Base-by-base conservation (phyloP, 2,888 invertebrate species). In the Tetropium fuscum region DNA sequence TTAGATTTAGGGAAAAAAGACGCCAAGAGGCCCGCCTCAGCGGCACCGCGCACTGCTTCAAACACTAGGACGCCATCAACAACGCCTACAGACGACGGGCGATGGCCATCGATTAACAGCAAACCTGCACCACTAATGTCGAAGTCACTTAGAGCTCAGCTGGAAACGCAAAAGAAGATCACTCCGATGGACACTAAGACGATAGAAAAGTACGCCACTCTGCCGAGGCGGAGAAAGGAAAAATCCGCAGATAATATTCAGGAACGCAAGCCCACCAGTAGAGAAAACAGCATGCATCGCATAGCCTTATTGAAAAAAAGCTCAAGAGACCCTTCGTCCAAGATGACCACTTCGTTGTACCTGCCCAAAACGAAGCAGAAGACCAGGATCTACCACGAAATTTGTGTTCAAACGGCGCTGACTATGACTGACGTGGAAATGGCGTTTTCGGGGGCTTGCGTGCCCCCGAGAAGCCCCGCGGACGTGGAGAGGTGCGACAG, bases 351-450 rank as follows among this genome's bases (percentile, higher is more conserved):
- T 41, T 53, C 58, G 2, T 54, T 49, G 10, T 84, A 83, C 67
- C 81, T 84, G n/a, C 81, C 82, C 38, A 80, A 80, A 57, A 81
- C 81, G 65, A 76, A 78, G 53, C 64, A 71, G 0, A 87, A 86
- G 75, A 89, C 90, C 0, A 85, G 88, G 73, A 94, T 94, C 66
- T 94, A 92, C 78, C 93, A 93, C 68, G 94, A 94, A 80, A 90
- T 87, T 25, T 85, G 87, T 43, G 86, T 88, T 8, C 94, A 94
- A 79, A 94, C 94, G 0, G 90, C 90, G 16, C 80, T 94, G 47
- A 87, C 91, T 0, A 87, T 89, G 51, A 80, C 82, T 1, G 94
- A 94, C 74, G 84, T 94, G 16, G 90, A 91, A 64, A 87, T 88
- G 11, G 90, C 89, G 3, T 82, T 93, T 48, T 86, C 87, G 0